Conservation (phyloP, 1,140 invertebrate genomes). For the Arctopsyche grandis region DNA sequence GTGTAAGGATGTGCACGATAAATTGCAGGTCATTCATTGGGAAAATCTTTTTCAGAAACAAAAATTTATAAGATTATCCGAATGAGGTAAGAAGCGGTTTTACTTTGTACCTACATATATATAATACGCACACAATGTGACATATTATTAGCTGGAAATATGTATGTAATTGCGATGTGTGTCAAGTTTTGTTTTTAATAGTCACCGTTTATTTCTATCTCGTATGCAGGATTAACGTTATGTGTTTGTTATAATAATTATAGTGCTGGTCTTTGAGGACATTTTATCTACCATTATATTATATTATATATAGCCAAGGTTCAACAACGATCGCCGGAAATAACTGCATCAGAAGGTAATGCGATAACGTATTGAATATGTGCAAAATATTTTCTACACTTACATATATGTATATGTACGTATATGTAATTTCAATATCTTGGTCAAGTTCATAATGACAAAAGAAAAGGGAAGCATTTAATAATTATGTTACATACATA, state of each 20-base stretch:
- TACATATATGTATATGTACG: no score
- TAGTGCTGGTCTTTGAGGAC: conserved; percentile 2
- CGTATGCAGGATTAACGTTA: no score
- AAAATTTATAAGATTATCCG: no score
- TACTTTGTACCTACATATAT: not conserved
- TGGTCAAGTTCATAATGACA: no score
- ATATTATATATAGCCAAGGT: conserved; percentile 19
- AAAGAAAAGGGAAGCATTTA: no score
- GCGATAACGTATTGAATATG: conserved; percentile 4
- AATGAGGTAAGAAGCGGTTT: not conserved
- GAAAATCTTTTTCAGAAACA: no score
- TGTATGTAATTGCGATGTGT: no score
- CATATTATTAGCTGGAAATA: not conserved
- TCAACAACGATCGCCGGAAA: conserved; percentile 30
- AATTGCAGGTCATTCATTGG: no score
- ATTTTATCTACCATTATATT: conserved; percentile 33
- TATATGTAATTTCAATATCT: not conserved
- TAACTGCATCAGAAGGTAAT: conserved; percentile 23
- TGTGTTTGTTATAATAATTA: not conserved
- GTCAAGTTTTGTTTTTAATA: no score
- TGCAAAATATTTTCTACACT: not conserved
- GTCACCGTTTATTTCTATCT: no score
- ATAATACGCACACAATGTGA: not conserved
- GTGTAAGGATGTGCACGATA: no score
- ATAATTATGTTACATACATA: no score